Evolutionary conservation across 2,888 invertebrate species (phyloP), one percentile per base, ranked within the genome.

Genomic region (Lordiphosa fenestrarum): DNA sequence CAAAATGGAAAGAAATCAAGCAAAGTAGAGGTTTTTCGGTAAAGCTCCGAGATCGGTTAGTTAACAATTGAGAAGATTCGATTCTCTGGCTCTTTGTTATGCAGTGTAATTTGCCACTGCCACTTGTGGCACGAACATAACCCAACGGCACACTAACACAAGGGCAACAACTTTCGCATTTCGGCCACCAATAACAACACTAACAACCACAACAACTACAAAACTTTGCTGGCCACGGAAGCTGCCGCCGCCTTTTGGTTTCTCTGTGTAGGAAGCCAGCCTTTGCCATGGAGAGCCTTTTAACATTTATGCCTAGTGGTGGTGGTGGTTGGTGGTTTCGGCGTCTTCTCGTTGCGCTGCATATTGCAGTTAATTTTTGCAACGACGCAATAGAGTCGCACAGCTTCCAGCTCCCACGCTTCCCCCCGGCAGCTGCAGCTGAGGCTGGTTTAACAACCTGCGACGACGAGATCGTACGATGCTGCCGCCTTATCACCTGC

Each of bases 141-240:
- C 50, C 59, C 37, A 38, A 30, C 59, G 44, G 64, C 53, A 70
- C 82, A 82, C 76, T 63, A 69, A 69, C 60, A 76, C 81, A 81
- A 81, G 81, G 81, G 84, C 84, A 84, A 78, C 81, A 81, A 81
- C 81, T 76, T 76, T 76, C 76, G 75, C 63, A 78, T 75, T 71
- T 71, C 75, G 71, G 72, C 71, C 71, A 71, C 71, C 54, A 64
- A 40, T 58, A 63, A 55, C 69, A 46, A 40, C 52, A 71, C 71
- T 52, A 64, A 41, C 58, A 63, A 55, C 69, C 41, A 40, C 52
- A 63, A 55, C 69, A 47, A 40, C 52, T 30, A 53, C 49, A 61
- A 58, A 46, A 49, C 42, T 44, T 62, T 63, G 55, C 62, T 63
- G 50, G 62, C 63, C 63, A 37, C 62, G 62, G 65, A 64, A 64